A percentile compares a stretch with the other conserved stretches of the same genome.
Evolutionary conservation across 2,113 vertebrate species (phyloP).

Genomic region (Psophia crepitans): DNA sequence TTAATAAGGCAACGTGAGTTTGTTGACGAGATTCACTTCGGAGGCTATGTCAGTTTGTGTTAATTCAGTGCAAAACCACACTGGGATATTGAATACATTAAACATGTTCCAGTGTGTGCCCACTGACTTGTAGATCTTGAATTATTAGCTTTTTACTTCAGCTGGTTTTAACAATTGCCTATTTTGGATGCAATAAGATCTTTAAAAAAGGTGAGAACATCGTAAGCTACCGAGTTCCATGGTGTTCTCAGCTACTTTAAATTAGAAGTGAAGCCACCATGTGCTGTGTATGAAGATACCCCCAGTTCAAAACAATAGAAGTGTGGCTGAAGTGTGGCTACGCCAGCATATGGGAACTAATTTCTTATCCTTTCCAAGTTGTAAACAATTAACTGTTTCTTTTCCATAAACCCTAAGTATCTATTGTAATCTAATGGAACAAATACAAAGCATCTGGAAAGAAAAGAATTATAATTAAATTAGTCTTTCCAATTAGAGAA

Average conservation of each 20-base stretch:
- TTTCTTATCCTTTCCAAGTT: constrained; percentile 56
- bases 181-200: not conserved
- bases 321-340: constrained; percentile 11
- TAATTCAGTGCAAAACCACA: constrained; percentile 17
- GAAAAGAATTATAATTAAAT: constrained; percentile 62
- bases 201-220: not conserved
- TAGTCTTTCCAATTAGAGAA: constrained; percentile 72
- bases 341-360: constrained; percentile 44
- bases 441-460: constrained; percentile 67
- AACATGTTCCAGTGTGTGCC: not conserved
- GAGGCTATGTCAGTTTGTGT: not conserved
- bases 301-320: not conserved
- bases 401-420: constrained; percentile 38
- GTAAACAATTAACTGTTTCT: constrained; percentile 68
- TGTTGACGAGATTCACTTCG: not conserved
- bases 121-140: not conserved
- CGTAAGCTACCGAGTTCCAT: not conserved
- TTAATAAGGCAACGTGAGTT: not conserved
- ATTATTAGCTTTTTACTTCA: not conserved
- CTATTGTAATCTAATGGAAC: constrained; percentile 60
- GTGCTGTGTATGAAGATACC: not conserved
- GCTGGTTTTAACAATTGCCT: not conserved
- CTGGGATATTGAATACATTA: not conserved
- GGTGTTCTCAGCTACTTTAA: not conserved
- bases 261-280: not conserved